Evolutionary conservation across 2,888 invertebrate genomes (phyloP).

Genomic region (Agrilus biguttatus): DNA sequence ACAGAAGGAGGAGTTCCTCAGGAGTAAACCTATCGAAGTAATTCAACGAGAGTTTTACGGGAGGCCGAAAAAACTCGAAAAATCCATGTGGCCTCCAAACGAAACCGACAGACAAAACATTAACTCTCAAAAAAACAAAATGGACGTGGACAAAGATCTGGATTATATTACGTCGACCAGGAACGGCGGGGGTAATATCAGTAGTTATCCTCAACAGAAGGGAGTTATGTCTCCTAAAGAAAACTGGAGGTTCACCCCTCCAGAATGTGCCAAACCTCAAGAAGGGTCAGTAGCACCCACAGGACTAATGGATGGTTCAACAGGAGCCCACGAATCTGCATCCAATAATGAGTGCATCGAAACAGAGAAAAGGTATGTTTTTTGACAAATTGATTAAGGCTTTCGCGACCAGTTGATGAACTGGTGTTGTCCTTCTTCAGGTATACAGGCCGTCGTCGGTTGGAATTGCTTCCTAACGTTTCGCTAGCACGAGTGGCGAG

Average conservation of each 20-base stretch:
- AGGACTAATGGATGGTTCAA: constrained; percentile 11
- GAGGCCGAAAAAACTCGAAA: constrained; percentile 62
- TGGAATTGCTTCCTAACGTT: too few species aligned
- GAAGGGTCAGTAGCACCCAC: constrained; percentile 19
- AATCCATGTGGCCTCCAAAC: constrained; percentile 27
- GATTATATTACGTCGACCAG: constrained; percentile 14
- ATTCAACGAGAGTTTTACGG: constrained; percentile 62
- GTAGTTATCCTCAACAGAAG: constrained; percentile 14
- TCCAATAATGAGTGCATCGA: constrained; percentile 17
- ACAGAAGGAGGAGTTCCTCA: constrained; percentile 79
- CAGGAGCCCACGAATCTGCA: constrained; percentile 13
- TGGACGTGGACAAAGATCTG: constrained; percentile 31
- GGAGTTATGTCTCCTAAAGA: constrained; percentile 16
- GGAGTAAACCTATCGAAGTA: constrained; percentile 41
- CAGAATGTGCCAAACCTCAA: constrained; percentile 12
- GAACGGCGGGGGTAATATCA: constrained; percentile 5
- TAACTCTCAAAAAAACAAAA: constrained; percentile 33
- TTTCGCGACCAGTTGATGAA: too few species aligned
- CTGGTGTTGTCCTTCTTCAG: too few species aligned
- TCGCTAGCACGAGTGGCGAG: too few species aligned
- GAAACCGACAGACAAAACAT: constrained; percentile 23
- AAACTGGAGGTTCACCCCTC: constrained; percentile 7
- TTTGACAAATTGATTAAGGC: too few species aligned
- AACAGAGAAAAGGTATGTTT: constrained; percentile 15
- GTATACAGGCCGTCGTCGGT: too few species aligned